These are phyloP conservation scores for Pagetopsis macropterus DNA, from an alignment of 2,797 vertebrate genomes.

Conservation along the genomic window DNA sequence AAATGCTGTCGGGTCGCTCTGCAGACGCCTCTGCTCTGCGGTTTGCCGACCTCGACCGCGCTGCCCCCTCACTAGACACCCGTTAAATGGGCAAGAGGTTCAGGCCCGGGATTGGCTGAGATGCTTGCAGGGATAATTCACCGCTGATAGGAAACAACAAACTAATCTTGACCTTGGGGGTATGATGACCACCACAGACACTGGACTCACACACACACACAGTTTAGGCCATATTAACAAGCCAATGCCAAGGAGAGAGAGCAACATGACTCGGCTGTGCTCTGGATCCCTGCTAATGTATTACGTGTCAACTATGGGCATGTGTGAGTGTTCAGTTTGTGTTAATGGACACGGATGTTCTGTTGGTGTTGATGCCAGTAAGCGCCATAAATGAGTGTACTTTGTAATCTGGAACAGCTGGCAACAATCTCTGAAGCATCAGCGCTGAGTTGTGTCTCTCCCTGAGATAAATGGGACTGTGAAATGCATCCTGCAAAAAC, in stretches of 20 bases:
- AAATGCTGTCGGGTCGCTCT: slow-evolving; percentile 68
- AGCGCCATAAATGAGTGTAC: slow-evolving; percentile 58
- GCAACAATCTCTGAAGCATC: slow-evolving; percentile 57
- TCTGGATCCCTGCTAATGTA: slow-evolving; percentile 50
- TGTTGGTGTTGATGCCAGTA: slow-evolving; percentile 47
- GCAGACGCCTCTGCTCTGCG: slow-evolving; percentile 58
- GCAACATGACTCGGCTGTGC: slow-evolving; percentile 42
- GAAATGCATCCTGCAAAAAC: slow-evolving; percentile 41
- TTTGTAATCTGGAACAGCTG: slow-evolving; percentile 71
- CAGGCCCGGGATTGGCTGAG: slow-evolving; percentile 56
- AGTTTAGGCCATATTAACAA: slow-evolving; percentile 46
- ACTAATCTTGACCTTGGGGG: slow-evolving; percentile 70
- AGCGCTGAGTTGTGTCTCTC: slow-evolving; percentile 49
- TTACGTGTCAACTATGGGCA: slow-evolving; percentile 40
- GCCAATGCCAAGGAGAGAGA: slow-evolving; percentile 31
- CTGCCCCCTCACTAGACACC: slow-evolving; percentile 66
- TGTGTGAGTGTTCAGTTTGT: slow-evolving; percentile 42
- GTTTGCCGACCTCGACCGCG: slow-evolving; percentile 77
- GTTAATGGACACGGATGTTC: slow-evolving; percentile 67
- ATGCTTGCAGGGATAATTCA: slow-evolving; percentile 75
- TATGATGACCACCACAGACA: slow-evolving; percentile 32
- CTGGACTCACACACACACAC: slow-evolving; percentile 29
- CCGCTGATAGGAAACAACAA: slow-evolving; percentile 48
- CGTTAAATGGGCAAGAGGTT: slow-evolving; percentile 70
- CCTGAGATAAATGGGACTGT: slow-evolving; percentile 41